Conservation (phyloP, 2,113 vertebrate genomes). For the Trichomycterus rosablanca region DNA sequence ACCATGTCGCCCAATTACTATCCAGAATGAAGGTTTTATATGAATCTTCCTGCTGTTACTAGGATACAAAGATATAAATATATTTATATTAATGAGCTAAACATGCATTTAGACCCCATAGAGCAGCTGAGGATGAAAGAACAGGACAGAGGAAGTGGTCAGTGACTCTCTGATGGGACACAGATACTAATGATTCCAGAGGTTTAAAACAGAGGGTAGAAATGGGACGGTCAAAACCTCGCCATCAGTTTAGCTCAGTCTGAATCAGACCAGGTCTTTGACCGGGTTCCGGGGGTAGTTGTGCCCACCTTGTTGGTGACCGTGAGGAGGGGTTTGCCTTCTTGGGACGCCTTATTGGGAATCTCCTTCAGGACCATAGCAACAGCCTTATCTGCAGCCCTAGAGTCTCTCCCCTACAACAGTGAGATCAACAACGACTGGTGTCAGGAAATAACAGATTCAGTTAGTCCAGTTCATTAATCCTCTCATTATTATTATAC, state of each 20-base stretch:
- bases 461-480: constrained; percentile 43
- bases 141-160: constrained; percentile 39
- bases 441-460: constrained; percentile 81
- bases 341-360: constrained; percentile 97
- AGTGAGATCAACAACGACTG: constrained; percentile 98
- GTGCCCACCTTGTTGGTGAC: constrained; percentile 98
- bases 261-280: constrained; percentile 35
- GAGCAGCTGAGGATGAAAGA: constrained; percentile 59
- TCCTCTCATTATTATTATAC: too few relatives aligned
- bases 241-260: constrained; percentile 48
- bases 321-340: constrained; percentile 99
- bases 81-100: background rate
- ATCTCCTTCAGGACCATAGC: constrained; percentile 99
- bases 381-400: constrained; percentile 99
- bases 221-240: constrained; percentile 57
- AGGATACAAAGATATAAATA: too few relatives aligned
- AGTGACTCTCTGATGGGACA: constrained; percentile 32
- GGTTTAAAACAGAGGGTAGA: constrained; percentile 50
- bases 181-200: constrained; percentile 37
- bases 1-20: too few relatives aligned
- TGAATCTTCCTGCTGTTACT: too few relatives aligned
- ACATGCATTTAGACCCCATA: constrained; percentile 58
- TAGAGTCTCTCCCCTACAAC: constrained; percentile 99
- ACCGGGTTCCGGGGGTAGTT: constrained; percentile 77
- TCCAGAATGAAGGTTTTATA: too few relatives aligned